phyloP scores from a whole-genome alignment of 2,888 invertebrate genomes.

The Emesis furor region DNA sequence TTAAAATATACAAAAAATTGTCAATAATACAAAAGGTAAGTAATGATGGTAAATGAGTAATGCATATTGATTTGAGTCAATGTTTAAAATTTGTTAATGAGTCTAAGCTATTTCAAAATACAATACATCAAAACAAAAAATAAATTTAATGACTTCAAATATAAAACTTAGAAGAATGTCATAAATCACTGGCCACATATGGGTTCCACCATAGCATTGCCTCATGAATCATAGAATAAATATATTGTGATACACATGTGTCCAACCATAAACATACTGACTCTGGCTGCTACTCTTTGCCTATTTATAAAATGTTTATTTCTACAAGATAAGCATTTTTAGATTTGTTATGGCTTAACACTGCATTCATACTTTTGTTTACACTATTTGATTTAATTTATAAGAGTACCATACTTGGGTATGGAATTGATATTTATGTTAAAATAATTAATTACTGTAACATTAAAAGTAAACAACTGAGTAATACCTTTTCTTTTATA shows the following conservation, averaged over 20 bases:
- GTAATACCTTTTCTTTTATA: too few species aligned
- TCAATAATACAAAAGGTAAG: too few species aligned
- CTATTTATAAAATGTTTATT: constrained; percentile 12
- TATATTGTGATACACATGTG: constrained; percentile 82
- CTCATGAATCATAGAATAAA: constrained; percentile 80
- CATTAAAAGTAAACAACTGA: too few species aligned
- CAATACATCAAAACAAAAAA: constrained; percentile 46
- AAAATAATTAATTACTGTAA: too few species aligned
- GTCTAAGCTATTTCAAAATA: too few species aligned
- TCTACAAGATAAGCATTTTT: constrained; percentile 16
- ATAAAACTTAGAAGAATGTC: constrained; percentile 59
- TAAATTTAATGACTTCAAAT: neutral
- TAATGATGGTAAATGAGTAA: too few species aligned
- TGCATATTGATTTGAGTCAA: too few species aligned
- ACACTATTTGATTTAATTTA: constrained; percentile 11
- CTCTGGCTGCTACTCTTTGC: constrained; percentile 64
- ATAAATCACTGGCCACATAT: constrained; percentile 78
- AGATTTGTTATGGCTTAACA: constrained; percentile 8
- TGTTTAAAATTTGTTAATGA: too few species aligned
- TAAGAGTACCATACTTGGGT: neutral
- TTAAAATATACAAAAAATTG: too few species aligned
- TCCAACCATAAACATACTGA: constrained; percentile 76
- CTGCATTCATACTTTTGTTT: constrained; percentile 10
- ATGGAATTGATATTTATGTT: neutral
- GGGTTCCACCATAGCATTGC: constrained; percentile 26